Conservation (phyloP, 1,140 invertebrate genomes). For the Riptortus pedestris region DNA sequence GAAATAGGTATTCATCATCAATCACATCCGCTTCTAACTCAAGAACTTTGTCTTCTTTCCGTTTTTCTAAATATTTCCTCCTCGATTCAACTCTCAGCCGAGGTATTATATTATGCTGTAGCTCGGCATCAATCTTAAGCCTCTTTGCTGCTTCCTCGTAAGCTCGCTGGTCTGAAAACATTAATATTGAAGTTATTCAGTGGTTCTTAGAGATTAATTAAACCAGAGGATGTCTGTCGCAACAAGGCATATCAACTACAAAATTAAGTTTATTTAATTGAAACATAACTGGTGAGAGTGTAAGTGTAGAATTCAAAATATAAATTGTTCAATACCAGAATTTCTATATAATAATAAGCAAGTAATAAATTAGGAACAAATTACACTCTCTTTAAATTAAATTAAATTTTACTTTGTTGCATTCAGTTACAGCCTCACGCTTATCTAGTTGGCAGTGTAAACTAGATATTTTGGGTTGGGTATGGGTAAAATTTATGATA, state of each 20-base stretch:
- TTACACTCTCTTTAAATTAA: no score
- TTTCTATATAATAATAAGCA: no score
- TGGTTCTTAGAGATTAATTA: slow-evolving; percentile 15
- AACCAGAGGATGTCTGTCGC: neutral
- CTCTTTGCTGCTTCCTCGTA: slow-evolving; percentile 88
- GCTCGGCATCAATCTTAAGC: slow-evolving; percentile 74
- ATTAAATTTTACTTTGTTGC: no score
- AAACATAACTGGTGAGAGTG: neutral
- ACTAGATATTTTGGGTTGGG: no score
- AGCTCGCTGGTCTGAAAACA: slow-evolving; percentile 55
- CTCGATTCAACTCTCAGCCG: slow-evolving; percentile 82
- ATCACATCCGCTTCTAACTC: slow-evolving; percentile 88
- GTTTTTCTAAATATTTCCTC: slow-evolving; percentile 85
- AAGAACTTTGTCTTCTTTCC: slow-evolving; percentile 91
- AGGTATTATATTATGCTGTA: slow-evolving; percentile 75
- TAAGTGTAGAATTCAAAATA: no score
- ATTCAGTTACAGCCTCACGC: no score
- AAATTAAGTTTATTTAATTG: neutral
- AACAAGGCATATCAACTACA: neutral
- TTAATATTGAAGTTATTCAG: no score
- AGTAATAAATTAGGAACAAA: no score
- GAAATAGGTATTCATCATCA: slow-evolving; percentile 96
- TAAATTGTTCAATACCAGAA: no score
- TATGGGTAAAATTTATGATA: no score
- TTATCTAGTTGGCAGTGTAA: no score